Base-by-base conservation (phyloP, 2,888 invertebrate genomes). In the Seira musarum region DNA sequence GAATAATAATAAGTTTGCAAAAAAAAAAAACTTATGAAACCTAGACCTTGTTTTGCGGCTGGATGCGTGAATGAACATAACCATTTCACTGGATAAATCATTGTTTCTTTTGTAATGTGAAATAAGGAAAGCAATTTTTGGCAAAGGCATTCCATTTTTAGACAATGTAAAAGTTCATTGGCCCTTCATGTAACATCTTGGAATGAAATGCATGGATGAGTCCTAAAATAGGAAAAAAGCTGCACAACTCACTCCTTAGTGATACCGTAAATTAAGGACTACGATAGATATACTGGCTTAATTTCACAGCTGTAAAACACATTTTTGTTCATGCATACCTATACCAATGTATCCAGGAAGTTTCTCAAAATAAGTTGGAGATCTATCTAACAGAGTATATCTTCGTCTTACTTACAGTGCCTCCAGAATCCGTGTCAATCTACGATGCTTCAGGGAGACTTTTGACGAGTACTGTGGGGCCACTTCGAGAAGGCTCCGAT, bases 401-500 rank as follows among this genome's bases (percentile, higher is more conserved):
- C 86, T 88, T 67, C 65, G 72, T 66, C 24, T 79, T 79, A 68
- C 84, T 93, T 92, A 75, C 92, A 96, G 96, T 96, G 88, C 95
- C 96, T 84, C 96, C 96, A 6, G 95, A 95, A 88, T 93, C 93
- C 88, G 95, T 95, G 61, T 93, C 94, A 85, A 95, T 96, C 87
- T 91, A 95, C 88, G 95, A 96, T 90, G 92, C 94, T 85, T 94
- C 93, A 92, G 95, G 96, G 67, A 93, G 94, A 85, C 93, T 93
- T 89, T 91, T 96, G 88, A 95, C 95, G 90, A 93, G 94, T 21
- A 93, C 94, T 66, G 92, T 95, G 68, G 96, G 96, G 1, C 96
- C 96, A 0, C 94, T 95, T 89, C 93, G 94, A 88, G 96, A 95
- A 89, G 94, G 94, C 1, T 95, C 95, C 87, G 95, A 95, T 88